These are phyloP conservation scores for Stigmatopora argus DNA, from an alignment of 2,113 vertebrate species.

Conservation along the genomic window DNA sequence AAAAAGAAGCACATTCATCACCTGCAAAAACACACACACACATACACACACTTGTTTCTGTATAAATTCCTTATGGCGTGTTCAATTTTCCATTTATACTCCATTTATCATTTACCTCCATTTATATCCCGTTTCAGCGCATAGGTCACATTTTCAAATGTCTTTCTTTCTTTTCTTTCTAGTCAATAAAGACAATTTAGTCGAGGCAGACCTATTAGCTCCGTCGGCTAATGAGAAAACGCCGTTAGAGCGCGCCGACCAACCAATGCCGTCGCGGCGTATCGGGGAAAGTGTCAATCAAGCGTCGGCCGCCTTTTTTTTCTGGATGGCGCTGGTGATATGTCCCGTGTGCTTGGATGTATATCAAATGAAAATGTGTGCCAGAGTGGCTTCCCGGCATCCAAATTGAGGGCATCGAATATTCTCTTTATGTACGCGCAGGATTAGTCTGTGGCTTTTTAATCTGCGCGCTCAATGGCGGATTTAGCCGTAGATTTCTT, in stretches of 20 bases:
- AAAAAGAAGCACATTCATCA: conserved; percentile 55
- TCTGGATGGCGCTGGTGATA: background rate
- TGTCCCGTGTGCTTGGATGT: conserved; percentile 11
- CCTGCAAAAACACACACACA: conserved; percentile 25
- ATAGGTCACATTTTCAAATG: conserved; percentile 11
- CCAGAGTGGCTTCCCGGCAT: conserved; percentile 6
- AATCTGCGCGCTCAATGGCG: conserved; percentile 20
- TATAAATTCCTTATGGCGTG: conserved; percentile 36
- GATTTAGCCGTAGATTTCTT: conserved; percentile 23
- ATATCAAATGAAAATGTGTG: background rate
- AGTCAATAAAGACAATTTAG: background rate
- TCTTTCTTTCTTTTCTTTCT: background rate
- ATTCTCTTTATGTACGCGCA: conserved; percentile 15
- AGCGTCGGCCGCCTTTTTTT: background rate
- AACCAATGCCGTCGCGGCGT: background rate
- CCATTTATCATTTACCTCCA: conserved; percentile 5
- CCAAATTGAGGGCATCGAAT: conserved; percentile 9
- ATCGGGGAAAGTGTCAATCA: background rate
- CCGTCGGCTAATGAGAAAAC: background rate
- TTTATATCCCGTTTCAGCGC: conserved; percentile 7
- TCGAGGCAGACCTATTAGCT: background rate
- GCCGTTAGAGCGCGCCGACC: background rate
- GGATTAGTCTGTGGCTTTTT: conserved; percentile 33
- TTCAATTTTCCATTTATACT: conserved; percentile 39
- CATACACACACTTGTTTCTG: conserved; percentile 11